A percentile compares a stretch with the other conserved stretches of the same genome.
These are phyloP conservation scores for Micrastur ruficollis DNA, from an alignment of 2,797 vertebrate species.

Conservation along the genomic window DNA sequence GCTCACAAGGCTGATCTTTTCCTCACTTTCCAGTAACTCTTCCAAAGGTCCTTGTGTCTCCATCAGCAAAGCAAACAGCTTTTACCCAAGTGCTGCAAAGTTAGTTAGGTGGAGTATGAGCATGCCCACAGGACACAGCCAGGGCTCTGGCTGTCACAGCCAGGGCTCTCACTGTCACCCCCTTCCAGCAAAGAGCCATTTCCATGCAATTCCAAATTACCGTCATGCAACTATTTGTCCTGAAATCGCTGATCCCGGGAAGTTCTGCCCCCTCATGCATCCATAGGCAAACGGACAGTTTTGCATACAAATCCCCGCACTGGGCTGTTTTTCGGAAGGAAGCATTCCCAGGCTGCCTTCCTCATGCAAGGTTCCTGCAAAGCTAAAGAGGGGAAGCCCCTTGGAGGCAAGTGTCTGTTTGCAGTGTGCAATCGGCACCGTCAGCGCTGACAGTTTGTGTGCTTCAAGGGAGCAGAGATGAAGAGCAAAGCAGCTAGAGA, in stretches of 20 bases:
- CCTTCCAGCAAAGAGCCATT: background rate
- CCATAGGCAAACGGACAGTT: background rate
- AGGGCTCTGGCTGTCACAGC: background rate
- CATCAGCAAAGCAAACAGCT: background rate
- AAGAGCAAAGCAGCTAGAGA: conserved; percentile 33
- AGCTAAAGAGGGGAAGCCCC: background rate
- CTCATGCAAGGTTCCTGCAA: background rate
- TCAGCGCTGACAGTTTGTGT: background rate
- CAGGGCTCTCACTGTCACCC: background rate
- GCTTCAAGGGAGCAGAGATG: conserved; percentile 30
- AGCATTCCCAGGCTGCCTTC: background rate
- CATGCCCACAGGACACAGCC: background rate
- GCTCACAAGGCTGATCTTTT: background rate
- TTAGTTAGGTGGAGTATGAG: background rate
- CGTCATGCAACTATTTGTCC: background rate
- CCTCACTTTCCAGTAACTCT: background rate
- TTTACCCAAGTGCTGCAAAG: background rate
- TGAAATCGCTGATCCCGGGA: background rate
- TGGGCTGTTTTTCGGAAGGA: background rate
- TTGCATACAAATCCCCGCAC: background rate
- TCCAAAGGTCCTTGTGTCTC: background rate
- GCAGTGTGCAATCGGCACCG: background rate
- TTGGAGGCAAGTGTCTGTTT: background rate
- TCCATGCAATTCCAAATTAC: background rate
- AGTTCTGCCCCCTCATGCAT: background rate